Conservation (phyloP, 1,140 invertebrate genomes). For the Archegozetes longisetosus region DNA sequence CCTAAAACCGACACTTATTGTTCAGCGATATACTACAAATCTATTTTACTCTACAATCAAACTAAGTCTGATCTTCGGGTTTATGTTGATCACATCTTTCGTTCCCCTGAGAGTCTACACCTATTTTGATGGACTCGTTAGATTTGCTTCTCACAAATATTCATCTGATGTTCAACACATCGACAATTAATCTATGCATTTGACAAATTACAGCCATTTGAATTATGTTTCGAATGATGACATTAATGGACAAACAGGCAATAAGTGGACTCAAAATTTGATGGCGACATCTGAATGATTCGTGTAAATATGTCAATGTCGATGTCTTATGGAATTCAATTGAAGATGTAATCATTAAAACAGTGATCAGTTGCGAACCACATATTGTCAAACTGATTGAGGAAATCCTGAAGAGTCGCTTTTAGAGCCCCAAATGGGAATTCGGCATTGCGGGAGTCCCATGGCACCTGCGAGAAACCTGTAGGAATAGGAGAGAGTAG, state of each 20-base stretch:
- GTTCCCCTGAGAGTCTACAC: slow-evolving; percentile 79
- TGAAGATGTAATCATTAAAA: slow-evolving; percentile 42
- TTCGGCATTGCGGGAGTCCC: too few relatives aligned
- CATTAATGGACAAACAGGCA: slow-evolving; percentile 60
- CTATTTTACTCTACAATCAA: slow-evolving; percentile 73
- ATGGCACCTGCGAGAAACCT: too few relatives aligned
- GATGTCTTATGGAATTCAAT: slow-evolving; percentile 59
- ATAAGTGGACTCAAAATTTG: slow-evolving; percentile 68
- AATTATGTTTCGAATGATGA: slow-evolving; percentile 71
- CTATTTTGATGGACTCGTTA: slow-evolving; percentile 82
- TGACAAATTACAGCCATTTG: slow-evolving; percentile 91
- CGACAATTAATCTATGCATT: slow-evolving; percentile 78
- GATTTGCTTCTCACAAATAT: slow-evolving; percentile 62
- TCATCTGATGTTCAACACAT: slow-evolving; percentile 8
- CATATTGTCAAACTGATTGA: slow-evolving; percentile 30
- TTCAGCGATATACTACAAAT: slow-evolving; percentile 65
- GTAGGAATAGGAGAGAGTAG: too few relatives aligned
- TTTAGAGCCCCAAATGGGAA: slow-evolving; percentile 36
- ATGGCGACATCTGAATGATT: slow-evolving; percentile 49
- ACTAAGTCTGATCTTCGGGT: slow-evolving; percentile 89
- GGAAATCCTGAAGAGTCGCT: slow-evolving; percentile 29
- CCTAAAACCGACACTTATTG: slow-evolving; percentile 48
- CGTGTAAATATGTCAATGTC: slow-evolving; percentile 48
- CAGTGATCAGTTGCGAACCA: slow-evolving; percentile 32
- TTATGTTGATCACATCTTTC: slow-evolving; percentile 86